phyloP scores from a whole-genome alignment of 2,113 vertebrate genomes.

The Poecilia latipinna region DNA sequence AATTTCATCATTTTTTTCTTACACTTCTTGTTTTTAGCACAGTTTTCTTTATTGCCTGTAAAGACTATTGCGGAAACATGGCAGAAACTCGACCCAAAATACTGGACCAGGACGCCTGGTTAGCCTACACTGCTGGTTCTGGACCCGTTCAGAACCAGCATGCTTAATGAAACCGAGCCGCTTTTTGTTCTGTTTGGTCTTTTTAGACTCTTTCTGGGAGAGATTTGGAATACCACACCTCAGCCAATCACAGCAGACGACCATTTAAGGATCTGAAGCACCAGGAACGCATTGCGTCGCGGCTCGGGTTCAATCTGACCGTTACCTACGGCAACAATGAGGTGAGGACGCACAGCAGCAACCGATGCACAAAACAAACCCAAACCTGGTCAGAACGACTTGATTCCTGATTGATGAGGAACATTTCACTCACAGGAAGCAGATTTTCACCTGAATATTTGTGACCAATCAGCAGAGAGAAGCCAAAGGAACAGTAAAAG shows the following conservation, averaged over 20 bases:
- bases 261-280: constrained; percentile 82
- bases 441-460: too few relatives aligned
- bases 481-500: not conserved
- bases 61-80: too few relatives aligned
- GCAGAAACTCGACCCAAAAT: too few relatives aligned
- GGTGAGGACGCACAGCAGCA: constrained; percentile 34
- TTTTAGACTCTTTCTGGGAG: constrained; percentile 86
- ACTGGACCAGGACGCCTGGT: too few relatives aligned
- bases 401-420: not conserved
- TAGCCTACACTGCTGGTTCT: too few relatives aligned
- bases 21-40: too few relatives aligned
- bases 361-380: not conserved
- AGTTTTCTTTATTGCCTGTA: too few relatives aligned
- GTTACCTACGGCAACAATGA: constrained; percentile 68
- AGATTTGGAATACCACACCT: constrained; percentile 91
- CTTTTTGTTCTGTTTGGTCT: constrained; percentile 4
- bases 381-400: not conserved
- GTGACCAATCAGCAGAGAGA: not conserved
- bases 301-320: constrained; percentile 84
- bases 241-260: constrained; percentile 79
- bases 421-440: not conserved
- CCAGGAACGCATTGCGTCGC: constrained; percentile 78
- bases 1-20: too few relatives aligned
- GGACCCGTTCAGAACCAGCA: too few relatives aligned
- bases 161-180: not conserved